These are phyloP conservation scores for Baronia brevicornis DNA, from an alignment of 2,888 invertebrate species.

Conservation along the genomic window DNA sequence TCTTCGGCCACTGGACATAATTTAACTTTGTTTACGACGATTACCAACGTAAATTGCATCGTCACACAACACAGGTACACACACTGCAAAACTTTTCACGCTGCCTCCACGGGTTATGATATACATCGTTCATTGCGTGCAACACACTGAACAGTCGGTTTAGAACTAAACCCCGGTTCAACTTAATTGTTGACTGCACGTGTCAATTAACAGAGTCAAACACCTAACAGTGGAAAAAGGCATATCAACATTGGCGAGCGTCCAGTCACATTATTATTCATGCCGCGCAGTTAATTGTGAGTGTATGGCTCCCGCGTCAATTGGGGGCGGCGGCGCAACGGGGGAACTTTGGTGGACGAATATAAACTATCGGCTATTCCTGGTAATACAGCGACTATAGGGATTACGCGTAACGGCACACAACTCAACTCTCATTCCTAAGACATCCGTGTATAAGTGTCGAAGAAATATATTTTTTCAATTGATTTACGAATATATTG, in stretches of 20 bases:
- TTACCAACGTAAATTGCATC: constrained; percentile 71
- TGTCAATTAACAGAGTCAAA: constrained; percentile 54
- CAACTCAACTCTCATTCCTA: constrained; percentile 1
- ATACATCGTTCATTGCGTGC: constrained; percentile 62
- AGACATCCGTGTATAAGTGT: neutral
- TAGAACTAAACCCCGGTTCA: constrained; percentile 67
- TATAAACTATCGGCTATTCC: constrained; percentile 65
- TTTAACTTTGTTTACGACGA: constrained; percentile 66
- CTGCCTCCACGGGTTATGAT: constrained; percentile 44
- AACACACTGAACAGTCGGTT: constrained; percentile 49
- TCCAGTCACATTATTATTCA: constrained; percentile 60
- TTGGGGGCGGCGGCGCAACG: constrained; percentile 55
- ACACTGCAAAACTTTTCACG: constrained; percentile 51
- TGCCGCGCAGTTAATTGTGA: constrained; percentile 66
- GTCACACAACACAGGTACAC: constrained; percentile 42
- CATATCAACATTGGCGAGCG: constrained; percentile 52
- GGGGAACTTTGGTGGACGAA: constrained; percentile 66
- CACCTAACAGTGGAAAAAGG: constrained; percentile 49
- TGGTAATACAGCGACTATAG: constrained; percentile 43
- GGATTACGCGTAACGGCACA: constrained; percentile 12
- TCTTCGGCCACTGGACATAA: constrained; percentile 61
- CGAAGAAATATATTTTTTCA: no score
- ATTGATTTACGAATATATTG: no score
- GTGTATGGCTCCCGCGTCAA: constrained; percentile 69
- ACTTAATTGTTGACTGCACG: constrained; percentile 54